These are phyloP conservation scores for Vulpes lagopus DNA, from an alignment of 2,113 vertebrate species.

Conservation along the genomic window DNA sequence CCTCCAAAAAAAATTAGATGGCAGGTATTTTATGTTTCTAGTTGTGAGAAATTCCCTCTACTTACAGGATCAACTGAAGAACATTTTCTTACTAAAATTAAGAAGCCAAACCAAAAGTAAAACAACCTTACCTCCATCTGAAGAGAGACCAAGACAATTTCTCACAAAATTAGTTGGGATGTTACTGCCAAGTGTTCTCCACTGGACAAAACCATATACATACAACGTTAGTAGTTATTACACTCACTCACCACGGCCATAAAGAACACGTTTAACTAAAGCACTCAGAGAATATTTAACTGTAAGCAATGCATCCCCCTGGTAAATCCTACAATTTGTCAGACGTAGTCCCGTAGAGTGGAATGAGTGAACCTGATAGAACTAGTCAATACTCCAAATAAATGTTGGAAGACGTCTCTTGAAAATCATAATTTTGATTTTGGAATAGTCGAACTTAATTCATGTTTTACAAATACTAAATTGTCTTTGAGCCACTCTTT, in stretches of 20 bases:
- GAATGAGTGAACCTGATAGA: not conserved
- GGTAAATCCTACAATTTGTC: not conserved
- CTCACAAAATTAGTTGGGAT: not conserved
- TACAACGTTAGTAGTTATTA: not conserved
- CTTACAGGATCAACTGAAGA: not conserved
- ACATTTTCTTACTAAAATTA: not conserved
- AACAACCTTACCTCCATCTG: not conserved
- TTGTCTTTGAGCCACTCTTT: not conserved
- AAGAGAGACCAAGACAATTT: not conserved
- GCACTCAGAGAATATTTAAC: not conserved
- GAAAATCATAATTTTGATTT: conserved; percentile 9
- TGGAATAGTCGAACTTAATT: not conserved
- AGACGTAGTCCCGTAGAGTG: not conserved
- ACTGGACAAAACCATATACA: not conserved
- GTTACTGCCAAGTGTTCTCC: not conserved
- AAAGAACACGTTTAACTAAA: not conserved
- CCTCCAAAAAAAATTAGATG: not conserved
- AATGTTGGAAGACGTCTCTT: not conserved
- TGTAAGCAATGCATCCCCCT: not conserved
- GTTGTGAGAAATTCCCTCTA: not conserved
- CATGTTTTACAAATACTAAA: not conserved
- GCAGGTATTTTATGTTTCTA: not conserved
- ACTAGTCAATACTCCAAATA: not conserved
- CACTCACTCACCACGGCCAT: not conserved
- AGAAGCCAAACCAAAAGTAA: not conserved